Base-by-base conservation (phyloP, 2,888 invertebrate genomes). In the Rhodophaea formosa region DNA sequence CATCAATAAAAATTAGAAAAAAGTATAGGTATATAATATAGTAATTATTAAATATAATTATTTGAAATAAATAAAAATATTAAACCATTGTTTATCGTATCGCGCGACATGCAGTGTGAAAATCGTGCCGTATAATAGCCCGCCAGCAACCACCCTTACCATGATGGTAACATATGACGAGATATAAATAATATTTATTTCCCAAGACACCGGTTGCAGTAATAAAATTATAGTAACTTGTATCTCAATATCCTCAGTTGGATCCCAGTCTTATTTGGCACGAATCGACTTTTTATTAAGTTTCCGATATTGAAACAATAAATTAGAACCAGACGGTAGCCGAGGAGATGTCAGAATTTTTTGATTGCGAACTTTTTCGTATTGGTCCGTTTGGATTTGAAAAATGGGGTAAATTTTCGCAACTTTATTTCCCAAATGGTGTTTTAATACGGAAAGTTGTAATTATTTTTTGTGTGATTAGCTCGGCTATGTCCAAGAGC, bases 171-270 rank as follows among this genome's bases (percentile, higher is more conserved):
- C 70, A 66, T 72, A 69, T 71, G 72, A 71, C 67, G 69, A 61
- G 65, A 73, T 68, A 75, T 77, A 77, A 75, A 76, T 74, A 74
- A 71, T 46, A 16, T 55, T 45, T 55, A 55, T 55, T 32, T 55
- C 45, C 45, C 45, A 55, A 44, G 63, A 56, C 56, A 54, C 43
- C 59, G 64, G 63, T 45, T 61, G 56, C 49, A 53, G 64, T 70
- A 70, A 72, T 70, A 69, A 71, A 68, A 71, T 71, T 71, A 69
- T 64, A 66, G 61, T 66, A 57, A 62, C 65, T 60, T 67, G 61
- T 68, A 67, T 67, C 68, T 17, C 17, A 12, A 39, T 39, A 39
- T 39, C 39, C 39, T 39, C n/a, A 39, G 39, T 39, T n/a, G 16
- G 39, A 51, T 32, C 35, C 47, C 35, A 35, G 35, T 16, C 35